Evolutionary conservation across 2,888 invertebrate genomes (phyloP).

Genomic region (Orthosia incerta): DNA sequence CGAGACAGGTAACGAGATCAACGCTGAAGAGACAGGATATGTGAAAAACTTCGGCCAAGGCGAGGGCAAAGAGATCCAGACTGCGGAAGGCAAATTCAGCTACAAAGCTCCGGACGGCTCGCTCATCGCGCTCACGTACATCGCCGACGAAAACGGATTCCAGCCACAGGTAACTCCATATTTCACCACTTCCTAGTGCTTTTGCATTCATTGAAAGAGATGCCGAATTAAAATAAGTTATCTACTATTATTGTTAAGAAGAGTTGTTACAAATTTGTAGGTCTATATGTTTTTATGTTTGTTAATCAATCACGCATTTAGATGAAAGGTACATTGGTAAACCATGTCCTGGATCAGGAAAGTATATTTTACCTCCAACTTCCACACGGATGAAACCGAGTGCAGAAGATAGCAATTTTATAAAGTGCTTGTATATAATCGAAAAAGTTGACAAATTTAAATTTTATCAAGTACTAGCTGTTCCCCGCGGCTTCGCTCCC

Average conservation of each 20-base stretch:
- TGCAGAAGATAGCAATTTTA: not conserved
- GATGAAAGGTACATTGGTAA: not conserved
- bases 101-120: conserved; percentile 93
- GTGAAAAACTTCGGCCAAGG: conserved; percentile 91
- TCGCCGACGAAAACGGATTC: conserved; percentile 94
- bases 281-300: too few relatives aligned
- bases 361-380: not conserved
- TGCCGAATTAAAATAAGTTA: not conserved
- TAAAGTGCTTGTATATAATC: too few relatives aligned
- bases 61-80: conserved; percentile 89
- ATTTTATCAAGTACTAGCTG: not conserved
- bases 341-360: not conserved
- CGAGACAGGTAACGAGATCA: conserved; percentile 92
- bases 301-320: not conserved
- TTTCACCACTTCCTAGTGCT: conserved; percentile 39
- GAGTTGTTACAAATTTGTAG: too few relatives aligned
- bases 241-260: too few relatives aligned
- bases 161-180: conserved; percentile 88
- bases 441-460: not conserved
- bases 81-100: conserved; percentile 92
- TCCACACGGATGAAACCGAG: not conserved
- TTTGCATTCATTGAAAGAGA: not conserved
- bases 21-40: conserved; percentile 92
- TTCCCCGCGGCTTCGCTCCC: too few relatives aligned
- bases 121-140: conserved; percentile 91